phyloP scores from a whole-genome alignment of 1,140 invertebrate species.

The Cotesia typhae region DNA sequence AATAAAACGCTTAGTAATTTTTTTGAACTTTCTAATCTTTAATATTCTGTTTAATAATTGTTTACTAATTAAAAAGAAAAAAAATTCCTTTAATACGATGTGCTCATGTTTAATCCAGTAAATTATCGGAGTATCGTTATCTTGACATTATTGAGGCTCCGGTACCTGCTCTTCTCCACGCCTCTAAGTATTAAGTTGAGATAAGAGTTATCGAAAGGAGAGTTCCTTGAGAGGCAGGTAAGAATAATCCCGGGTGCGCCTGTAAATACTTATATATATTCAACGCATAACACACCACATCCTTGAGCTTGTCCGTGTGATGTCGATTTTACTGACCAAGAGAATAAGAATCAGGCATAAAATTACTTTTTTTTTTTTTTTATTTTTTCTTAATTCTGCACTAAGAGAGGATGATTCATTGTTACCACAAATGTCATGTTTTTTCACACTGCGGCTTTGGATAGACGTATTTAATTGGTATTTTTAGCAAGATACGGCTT shows the following conservation, averaged over 20 bases:
- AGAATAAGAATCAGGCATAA: too few relatives aligned
- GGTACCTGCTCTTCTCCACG: slow-evolving; percentile 51
- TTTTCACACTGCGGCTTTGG: slow-evolving; percentile 19
- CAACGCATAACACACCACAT: slow-evolving; percentile 15
- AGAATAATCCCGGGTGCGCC: slow-evolving; percentile 24
- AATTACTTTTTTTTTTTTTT: too few relatives aligned
- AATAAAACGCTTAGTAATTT: too few relatives aligned
- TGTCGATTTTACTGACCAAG: too few relatives aligned
- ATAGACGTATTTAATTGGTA: too few relatives aligned
- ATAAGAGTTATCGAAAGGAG: slow-evolving; percentile 56
- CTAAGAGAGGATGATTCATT: slow-evolving; percentile 16
- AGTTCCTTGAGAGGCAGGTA: slow-evolving; percentile 49
- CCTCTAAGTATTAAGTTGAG: slow-evolving; percentile 51
- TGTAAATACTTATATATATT: slow-evolving; percentile 26
- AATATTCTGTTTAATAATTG: background rate
- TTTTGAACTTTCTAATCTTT: too few relatives aligned
- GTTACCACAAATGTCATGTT: background rate
- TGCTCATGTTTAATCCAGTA: slow-evolving; percentile 49
- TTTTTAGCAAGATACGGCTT: too few relatives aligned
- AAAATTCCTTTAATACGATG: slow-evolving; percentile 52
- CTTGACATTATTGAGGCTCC: slow-evolving; percentile 51
- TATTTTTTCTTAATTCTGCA: background rate
- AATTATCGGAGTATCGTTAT: slow-evolving; percentile 56
- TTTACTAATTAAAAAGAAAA: slow-evolving; percentile 57
- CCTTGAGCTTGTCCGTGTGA: background rate